Evolutionary conservation across 2,113 vertebrate species (phyloP).

Genomic region (Drymodes brunneopygia): DNA sequence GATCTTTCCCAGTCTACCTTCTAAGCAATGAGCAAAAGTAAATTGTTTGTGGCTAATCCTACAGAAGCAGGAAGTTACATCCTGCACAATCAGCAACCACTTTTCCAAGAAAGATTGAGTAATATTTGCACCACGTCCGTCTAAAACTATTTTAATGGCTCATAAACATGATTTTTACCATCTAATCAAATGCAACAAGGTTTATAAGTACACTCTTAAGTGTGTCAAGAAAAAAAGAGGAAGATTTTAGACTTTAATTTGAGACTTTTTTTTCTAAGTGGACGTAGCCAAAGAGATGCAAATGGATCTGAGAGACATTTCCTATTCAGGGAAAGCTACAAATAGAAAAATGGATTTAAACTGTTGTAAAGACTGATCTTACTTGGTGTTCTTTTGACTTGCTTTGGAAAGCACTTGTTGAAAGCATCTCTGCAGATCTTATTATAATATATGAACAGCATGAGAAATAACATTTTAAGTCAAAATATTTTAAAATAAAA

Average conservation of each 20-base stretch:
- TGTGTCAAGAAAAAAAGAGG: not conserved
- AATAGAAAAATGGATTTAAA: not conserved
- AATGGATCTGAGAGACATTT: not conserved
- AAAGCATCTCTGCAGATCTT: not conserved
- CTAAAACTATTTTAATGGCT: not conserved
- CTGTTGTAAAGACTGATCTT: not conserved
- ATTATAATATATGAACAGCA: not conserved
- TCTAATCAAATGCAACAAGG: no score
- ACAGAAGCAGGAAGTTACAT: not conserved
- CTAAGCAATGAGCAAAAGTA: not conserved
- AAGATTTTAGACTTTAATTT: not conserved
- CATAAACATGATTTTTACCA: not conserved
- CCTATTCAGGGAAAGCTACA: not conserved
- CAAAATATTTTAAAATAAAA: not conserved
- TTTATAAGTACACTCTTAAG: not conserved
- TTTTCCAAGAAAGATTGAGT: not conserved
- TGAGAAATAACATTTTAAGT: not conserved
- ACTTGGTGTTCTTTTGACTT: not conserved
- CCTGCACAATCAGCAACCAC: not conserved
- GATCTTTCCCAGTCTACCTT: conserved; percentile 24
- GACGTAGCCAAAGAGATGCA: not conserved
- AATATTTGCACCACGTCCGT: not conserved
- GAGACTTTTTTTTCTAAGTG: not conserved
- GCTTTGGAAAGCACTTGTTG: not conserved
- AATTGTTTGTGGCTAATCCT: not conserved